Conservation (phyloP, 2,797 vertebrate genomes). For the Pagetopsis macropterus region DNA sequence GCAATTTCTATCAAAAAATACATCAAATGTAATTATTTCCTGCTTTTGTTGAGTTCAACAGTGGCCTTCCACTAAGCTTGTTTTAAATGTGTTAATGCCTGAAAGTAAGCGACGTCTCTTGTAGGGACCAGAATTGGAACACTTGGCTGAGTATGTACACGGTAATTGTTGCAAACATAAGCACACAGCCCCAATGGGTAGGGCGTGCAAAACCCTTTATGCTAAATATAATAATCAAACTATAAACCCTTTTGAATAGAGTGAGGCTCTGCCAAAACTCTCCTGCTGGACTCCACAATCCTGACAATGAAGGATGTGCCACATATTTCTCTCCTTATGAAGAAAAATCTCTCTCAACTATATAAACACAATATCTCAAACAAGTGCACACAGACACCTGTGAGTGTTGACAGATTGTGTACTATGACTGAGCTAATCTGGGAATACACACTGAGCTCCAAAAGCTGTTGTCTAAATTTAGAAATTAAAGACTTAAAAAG, state of each 20-base stretch:
- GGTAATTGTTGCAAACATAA: not conserved
- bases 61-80: not conserved
- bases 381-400: not conserved
- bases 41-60: not conserved
- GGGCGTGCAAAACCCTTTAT: conserved; percentile 1
- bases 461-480: conserved; percentile 32
- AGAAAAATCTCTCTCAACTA: conserved; percentile 1
- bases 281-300: conserved; percentile 6
- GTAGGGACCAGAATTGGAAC: not conserved
- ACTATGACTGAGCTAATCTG: conserved; percentile 29
- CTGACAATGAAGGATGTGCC: conserved; percentile 1
- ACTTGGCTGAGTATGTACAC: not conserved
- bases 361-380: conserved; percentile 12
- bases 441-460: conserved; percentile 10
- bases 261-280: conserved; percentile 2
- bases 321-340: conserved; percentile 10
- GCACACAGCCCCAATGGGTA: not conserved
- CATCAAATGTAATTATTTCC: not conserved
- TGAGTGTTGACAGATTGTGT: conserved; percentile 38
- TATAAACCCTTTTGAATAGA: not conserved
- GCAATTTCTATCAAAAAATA: not conserved
- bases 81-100: not conserved
- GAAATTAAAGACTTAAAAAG: conserved; percentile 10
- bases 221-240: conserved; percentile 24
- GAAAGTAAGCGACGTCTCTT: not conserved